phyloP scores from a whole-genome alignment of 1,140 invertebrate species.

The Tetramorium alpestre region DNA sequence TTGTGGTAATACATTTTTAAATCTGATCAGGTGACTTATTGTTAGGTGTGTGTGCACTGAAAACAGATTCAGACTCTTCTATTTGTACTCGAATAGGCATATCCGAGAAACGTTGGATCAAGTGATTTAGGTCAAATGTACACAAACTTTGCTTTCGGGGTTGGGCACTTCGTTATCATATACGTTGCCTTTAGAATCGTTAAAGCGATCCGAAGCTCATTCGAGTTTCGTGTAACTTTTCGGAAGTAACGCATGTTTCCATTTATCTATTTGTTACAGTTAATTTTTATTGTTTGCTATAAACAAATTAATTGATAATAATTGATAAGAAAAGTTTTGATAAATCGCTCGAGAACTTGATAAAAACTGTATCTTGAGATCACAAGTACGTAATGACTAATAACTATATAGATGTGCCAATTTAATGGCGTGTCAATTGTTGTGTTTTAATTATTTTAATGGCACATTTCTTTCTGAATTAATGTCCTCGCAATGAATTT shows the following conservation, averaged over 20 bases:
- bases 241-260: background rate
- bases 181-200: background rate
- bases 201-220: slow-evolving; percentile 10
- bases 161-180: slow-evolving; percentile 6
- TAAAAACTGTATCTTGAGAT: background rate
- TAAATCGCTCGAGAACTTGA: background rate
- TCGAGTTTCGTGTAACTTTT: slow-evolving; percentile 1
- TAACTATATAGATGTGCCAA: background rate
- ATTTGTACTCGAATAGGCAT: background rate
- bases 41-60: background rate
- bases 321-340: background rate
- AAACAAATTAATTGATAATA: background rate
- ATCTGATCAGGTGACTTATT: background rate
- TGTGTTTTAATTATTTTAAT: background rate
- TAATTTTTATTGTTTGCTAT: background rate
- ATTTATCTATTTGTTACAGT: background rate
- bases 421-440: background rate
- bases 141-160: background rate
- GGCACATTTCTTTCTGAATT: background rate
- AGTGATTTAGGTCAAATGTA: slow-evolving; percentile 21
- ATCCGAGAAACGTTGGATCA: background rate
- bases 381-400: background rate
- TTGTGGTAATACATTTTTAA: background rate
- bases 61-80: background rate
- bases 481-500: background rate